Evolutionary conservation across 2,797 vertebrate species (phyloP), one percentile per base, ranked within the genome.

Genomic region (Tragopan temminckii): DNA sequence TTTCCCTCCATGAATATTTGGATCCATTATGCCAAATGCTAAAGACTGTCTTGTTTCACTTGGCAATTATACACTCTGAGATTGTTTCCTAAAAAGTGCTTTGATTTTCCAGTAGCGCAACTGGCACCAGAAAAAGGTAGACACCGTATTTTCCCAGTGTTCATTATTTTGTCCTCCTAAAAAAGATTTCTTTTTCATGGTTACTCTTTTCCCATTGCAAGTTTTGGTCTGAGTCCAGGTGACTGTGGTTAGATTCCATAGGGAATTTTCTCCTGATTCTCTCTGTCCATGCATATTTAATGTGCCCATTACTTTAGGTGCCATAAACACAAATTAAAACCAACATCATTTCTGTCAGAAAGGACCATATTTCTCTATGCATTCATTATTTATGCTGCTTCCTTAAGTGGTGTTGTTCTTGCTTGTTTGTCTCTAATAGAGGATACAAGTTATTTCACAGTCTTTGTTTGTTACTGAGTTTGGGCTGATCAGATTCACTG

Each of bases 251-350:
- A 1, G n/a, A 35, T 85, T 91, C 90, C 86, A 64, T 17, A 57
- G 81, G 76, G 92, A 92, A 59, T 95, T 87, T 94, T 84, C 72
- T 75, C 57, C 42, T 64, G 15, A 5, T 95, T 90, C 58, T 93
- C 45, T 91, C 70, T 87, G 72, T 85, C 64, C 88, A 96, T 95
- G 75, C 71, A 95, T 96, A 94, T 95, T 95, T 96, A 69, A 96
- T 96, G 86, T 69, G 42, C 58, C 86, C 81, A 92, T 96, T 96
- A 96, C 88, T 94, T 92, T 95, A 93, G 96, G 92, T 96, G 95
- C 95, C 94, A 96, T 95, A 95, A 95, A 93, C 94, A 95, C 94
- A 96, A 93, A 96, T 96, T 96, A 96, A 96, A 96, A 93, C 72
- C 91, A 93, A 58, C 78, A 95, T 96, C 42, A 90, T 96, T 95